Percentiles rank a stretch among this genome's conserved stretches.
These are phyloP conservation scores for Apocrypta bakeri DNA, from an alignment of 1,140 invertebrate genomes.

Conservation along the genomic window DNA sequence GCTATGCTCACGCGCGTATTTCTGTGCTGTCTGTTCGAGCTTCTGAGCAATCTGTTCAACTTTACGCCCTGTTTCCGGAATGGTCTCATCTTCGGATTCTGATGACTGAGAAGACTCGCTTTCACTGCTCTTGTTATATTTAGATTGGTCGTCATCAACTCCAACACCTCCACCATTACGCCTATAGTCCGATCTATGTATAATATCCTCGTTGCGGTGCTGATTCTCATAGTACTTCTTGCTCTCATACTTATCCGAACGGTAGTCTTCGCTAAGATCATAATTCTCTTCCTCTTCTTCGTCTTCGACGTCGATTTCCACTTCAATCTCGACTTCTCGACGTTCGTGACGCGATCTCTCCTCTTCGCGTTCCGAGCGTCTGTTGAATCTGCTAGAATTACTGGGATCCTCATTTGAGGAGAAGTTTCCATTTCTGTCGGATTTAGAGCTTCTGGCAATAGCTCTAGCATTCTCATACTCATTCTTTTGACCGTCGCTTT, in stretches of 20 bases:
- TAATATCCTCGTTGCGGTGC: conserved; percentile 43
- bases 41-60: conserved; percentile 73
- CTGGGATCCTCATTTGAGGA: conserved; percentile 52
- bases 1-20: conserved; percentile 71
- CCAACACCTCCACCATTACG: neutral
- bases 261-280: conserved; percentile 56
- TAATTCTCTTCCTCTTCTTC: conserved; percentile 62
- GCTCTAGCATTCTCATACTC: conserved; percentile 51
- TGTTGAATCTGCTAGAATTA: conserved; percentile 35
- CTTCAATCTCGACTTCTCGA: conserved; percentile 59
- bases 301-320: conserved; percentile 57
- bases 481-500: conserved; percentile 50
- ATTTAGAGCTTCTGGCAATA: conserved; percentile 39
- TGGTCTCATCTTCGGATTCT: conserved; percentile 70
- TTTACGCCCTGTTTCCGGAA: conserved; percentile 70
- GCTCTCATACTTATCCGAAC: conserved; percentile 57
- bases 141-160: conserved; percentile 55
- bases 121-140: conserved; percentile 65
- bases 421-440: conserved; percentile 53
- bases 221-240: conserved; percentile 66
- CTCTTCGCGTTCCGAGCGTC: conserved; percentile 28
- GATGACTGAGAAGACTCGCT: conserved; percentile 62
- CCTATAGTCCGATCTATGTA: conserved; percentile 47
- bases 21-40: conserved; percentile 72
- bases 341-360: conserved; percentile 49